These are phyloP conservation scores for Anoplius nigerrimus DNA, from an alignment of 2,888 invertebrate genomes.

Conservation along the genomic window DNA sequence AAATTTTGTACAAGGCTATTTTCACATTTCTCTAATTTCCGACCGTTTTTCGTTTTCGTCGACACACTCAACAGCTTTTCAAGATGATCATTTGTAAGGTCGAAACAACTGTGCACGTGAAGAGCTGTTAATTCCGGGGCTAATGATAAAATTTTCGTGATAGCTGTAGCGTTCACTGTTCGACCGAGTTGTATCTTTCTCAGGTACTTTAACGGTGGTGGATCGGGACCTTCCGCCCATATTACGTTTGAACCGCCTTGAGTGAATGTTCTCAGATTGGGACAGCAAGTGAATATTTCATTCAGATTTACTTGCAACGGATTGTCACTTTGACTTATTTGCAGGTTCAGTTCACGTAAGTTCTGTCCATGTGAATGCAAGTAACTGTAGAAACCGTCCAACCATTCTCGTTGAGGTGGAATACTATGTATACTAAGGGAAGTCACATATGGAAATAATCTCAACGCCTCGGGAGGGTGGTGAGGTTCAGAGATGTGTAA, in stretches of 20 bases:
- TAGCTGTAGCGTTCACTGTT: slow-evolving; percentile 65
- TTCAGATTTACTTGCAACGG: slow-evolving; percentile 67
- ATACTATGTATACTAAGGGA: slow-evolving; percentile 71
- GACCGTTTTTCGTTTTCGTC: slow-evolving; percentile 20
- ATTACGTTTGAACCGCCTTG: slow-evolving; percentile 69
- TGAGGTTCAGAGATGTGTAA: slow-evolving; percentile 73
- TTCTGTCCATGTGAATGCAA: slow-evolving; percentile 67
- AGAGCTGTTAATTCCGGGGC: slow-evolving; percentile 68
- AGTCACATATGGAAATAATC: slow-evolving; percentile 69
- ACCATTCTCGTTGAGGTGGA: slow-evolving; percentile 69
- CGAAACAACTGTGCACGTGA: slow-evolving; percentile 72
- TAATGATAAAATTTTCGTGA: slow-evolving; percentile 68
- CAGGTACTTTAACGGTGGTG: slow-evolving; percentile 58
- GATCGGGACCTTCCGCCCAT: slow-evolving; percentile 65
- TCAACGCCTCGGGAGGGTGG: slow-evolving; percentile 70
- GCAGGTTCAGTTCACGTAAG: slow-evolving; percentile 68
- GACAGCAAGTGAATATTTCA: slow-evolving; percentile 66
- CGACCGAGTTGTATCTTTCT: slow-evolving; percentile 70
- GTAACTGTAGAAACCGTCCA: slow-evolving; percentile 70
- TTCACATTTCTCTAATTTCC: slow-evolving; percentile 38
- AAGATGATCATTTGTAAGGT: slow-evolving; percentile 70
- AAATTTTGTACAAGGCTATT: slow-evolving; percentile 64
- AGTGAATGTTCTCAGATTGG: slow-evolving; percentile 68
- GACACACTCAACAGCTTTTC: slow-evolving; percentile 55
- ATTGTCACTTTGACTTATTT: slow-evolving; percentile 63